Evolutionary conservation across 2,113 vertebrate genomes (phyloP).

Genomic region (Pygoscelis antarcticus): DNA sequence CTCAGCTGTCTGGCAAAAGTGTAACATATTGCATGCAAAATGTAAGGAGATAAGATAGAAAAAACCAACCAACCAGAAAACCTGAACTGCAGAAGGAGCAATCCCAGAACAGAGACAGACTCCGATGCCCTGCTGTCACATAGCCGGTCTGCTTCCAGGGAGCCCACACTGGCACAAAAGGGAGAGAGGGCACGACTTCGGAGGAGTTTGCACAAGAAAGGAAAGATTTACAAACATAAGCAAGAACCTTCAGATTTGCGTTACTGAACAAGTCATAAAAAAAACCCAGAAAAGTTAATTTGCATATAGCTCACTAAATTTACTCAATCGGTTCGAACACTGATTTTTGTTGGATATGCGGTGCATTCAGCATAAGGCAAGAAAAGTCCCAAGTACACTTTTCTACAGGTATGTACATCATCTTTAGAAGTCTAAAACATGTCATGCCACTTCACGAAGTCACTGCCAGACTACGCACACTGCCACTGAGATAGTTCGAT

Average conservation of each 20-base stretch:
- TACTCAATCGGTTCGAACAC: neutral
- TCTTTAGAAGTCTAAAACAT: neutral
- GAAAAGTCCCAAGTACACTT: neutral
- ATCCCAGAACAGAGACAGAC: neutral
- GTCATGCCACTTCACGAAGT: neutral
- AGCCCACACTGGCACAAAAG: fast-evolving
- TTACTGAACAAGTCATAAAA: neutral
- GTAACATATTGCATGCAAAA: constrained; percentile 13
- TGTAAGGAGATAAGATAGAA: neutral
- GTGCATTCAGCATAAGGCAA: neutral
- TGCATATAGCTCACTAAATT: neutral
- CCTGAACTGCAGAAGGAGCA: neutral
- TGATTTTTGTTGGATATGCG: too few relatives aligned
- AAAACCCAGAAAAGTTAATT: neutral
- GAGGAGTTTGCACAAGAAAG: neutral
- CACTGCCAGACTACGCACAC: neutral
- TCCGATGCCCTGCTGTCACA: fast-evolving
- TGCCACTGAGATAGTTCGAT: fast-evolving
- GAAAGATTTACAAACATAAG: neutral
- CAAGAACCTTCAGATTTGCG: neutral
- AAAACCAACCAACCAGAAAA: neutral
- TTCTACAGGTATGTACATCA: neutral
- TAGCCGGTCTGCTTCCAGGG: neutral
- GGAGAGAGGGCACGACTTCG: fast-evolving
- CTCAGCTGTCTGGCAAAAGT: constrained; percentile 21